Conservation (phyloP, 2,113 vertebrate species). For the Calyptomena viridis region DNA sequence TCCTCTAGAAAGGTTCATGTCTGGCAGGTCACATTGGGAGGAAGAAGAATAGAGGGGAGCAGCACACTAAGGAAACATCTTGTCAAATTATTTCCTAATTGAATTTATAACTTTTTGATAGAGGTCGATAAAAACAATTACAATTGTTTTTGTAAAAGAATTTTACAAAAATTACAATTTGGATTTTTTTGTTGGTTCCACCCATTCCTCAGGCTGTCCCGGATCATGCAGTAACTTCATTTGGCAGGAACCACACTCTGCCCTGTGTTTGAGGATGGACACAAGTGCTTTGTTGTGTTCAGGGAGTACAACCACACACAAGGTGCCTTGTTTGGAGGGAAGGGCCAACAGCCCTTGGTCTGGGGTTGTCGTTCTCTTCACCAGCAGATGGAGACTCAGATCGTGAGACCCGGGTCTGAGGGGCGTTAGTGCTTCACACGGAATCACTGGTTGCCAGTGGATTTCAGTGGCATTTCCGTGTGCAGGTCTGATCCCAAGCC, state of each 20-base stretch:
- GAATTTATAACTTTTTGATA: neutral
- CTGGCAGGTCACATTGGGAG: neutral
- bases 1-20: neutral
- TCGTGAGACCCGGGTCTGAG: neutral
- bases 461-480: neutral
- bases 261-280: neutral
- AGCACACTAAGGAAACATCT: neutral
- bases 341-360: neutral
- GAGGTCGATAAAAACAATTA: neutral
- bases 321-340: neutral
- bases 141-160: no score
- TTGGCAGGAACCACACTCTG: neutral
- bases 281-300: neutral
- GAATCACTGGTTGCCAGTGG: neutral
- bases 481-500: neutral
- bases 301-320: fast-evolving
- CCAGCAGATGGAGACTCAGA: slow-evolving; percentile 47
- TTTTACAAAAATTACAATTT: no score
- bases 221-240: neutral
- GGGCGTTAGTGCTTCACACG: neutral
- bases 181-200: neutral
- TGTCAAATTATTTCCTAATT: neutral
- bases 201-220: neutral
- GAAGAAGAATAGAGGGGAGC: neutral
- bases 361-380: neutral